These are phyloP conservation scores for Frankliniella intonsa DNA, from an alignment of 2,888 invertebrate species.

Conservation along the genomic window DNA sequence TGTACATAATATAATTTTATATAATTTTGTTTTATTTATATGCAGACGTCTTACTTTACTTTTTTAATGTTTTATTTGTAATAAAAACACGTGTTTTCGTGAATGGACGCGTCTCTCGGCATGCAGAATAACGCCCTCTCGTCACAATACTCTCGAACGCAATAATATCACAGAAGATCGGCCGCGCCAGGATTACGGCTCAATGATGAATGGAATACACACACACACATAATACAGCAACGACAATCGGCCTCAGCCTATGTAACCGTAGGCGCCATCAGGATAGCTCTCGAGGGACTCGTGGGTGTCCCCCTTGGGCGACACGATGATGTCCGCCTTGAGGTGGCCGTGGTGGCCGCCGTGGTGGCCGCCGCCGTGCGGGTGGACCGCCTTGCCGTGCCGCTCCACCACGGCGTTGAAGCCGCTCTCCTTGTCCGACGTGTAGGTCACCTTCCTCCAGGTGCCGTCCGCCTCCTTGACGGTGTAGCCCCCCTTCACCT, in stretches of 20 bases:
- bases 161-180: no score
- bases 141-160: no score
- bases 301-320: slow-evolving; percentile 9
- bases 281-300: slow-evolving; percentile 15
- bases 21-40: not conserved
- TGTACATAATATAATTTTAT: not conserved
- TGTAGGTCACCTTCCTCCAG: slow-evolving; percentile 3
- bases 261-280: slow-evolving; percentile 3
- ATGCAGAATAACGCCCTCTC: no score
- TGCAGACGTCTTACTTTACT: no score
- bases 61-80: no score
- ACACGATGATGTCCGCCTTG: not conserved
- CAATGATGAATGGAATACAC: not conserved
- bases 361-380: not conserved
- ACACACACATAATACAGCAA: not conserved
- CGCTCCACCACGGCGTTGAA: slow-evolving; percentile 24
- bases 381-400: slow-evolving; percentile 3
- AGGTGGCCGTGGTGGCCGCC: not conserved
- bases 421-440: slow-evolving; percentile 21
- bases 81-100: no score
- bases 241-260: not conserved
- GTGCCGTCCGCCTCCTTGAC: slow-evolving; percentile 20
- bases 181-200: no score
- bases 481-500: slow-evolving; percentile 16
- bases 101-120: no score